These are phyloP conservation scores for Drosophila kanekoi DNA, from an alignment of 2,888 invertebrate genomes.

Conservation along the genomic window DNA sequence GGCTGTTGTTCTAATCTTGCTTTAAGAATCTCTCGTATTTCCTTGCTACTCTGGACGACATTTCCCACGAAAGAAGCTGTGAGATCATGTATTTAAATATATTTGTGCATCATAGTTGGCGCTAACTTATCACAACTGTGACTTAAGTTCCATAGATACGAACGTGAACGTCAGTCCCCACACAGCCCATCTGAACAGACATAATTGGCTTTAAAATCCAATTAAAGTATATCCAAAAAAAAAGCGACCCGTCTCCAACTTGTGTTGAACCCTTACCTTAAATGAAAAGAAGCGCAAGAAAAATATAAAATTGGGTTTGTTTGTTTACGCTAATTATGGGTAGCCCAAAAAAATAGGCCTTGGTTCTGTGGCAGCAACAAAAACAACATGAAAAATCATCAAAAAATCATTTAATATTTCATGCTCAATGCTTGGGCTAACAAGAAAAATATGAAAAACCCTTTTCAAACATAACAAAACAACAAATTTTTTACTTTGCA, in stretches of 20 bases:
- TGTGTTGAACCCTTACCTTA: constrained; percentile 15
- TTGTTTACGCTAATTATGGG: constrained; percentile 63
- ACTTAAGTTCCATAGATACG: too few species aligned
- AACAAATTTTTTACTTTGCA: constrained; percentile 55
- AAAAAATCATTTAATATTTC: constrained; percentile 67
- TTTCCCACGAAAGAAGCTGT: too few species aligned
- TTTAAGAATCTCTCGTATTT: too few species aligned
- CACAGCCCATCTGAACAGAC: constrained; percentile 4
- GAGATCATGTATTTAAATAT: too few species aligned
- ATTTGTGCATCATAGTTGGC: too few species aligned
- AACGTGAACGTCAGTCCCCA: background rate
- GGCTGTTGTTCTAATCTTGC: too few species aligned
- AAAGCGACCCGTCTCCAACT: constrained; percentile 20
- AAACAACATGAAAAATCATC: constrained; percentile 49
- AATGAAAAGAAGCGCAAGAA: constrained; percentile 26
- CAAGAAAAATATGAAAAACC: constrained; percentile 45
- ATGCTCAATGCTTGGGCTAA: constrained; percentile 52
- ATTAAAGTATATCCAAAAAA: constrained; percentile 37
- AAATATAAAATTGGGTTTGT: constrained; percentile 52
- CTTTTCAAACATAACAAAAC: constrained; percentile 52
- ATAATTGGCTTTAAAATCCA: constrained; percentile 49
- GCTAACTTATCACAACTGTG: too few species aligned
- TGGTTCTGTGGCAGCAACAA: constrained; percentile 18
- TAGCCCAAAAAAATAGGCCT: constrained; percentile 6
- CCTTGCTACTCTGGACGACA: too few species aligned